A percentile compares a stretch with the other conserved stretches of the same genome.
Conservation (phyloP, 2,888 invertebrate genomes). For the Tetranychus truncatus region DNA sequence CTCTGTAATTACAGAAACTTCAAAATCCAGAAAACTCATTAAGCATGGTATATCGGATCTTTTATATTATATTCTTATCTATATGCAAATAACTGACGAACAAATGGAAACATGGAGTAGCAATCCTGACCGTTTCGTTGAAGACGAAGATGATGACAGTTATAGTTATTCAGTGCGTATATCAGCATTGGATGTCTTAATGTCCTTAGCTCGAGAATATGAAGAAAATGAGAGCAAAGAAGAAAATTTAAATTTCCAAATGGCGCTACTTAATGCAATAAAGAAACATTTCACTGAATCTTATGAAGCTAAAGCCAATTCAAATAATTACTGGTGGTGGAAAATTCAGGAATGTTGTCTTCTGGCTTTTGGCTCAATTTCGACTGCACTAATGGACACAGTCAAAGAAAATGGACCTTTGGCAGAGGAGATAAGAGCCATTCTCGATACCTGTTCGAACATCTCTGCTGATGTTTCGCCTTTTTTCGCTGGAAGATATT, state of each 20-base stretch:
- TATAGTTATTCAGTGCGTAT: conserved; percentile 46
- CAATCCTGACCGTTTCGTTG: conserved; percentile 48
- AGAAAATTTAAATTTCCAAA: conserved; percentile 18
- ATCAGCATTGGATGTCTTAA: conserved; percentile 45
- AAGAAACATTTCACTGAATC: conserved; percentile 20
- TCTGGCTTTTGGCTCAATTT: conserved; percentile 40
- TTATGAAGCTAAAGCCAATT: conserved; percentile 6
- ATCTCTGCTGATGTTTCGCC: conserved; percentile 18
- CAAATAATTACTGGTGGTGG: conserved; percentile 48
- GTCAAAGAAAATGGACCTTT: conserved; percentile 15
- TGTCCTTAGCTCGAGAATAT: conserved; percentile 39
- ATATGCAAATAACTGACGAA: conserved; percentile 50
- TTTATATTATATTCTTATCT: conserved; percentile 46
- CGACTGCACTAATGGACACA: conserved; percentile 15
- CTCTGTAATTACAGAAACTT: conserved; percentile 41
- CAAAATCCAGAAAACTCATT: conserved; percentile 41
- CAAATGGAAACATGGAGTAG: conserved; percentile 44
- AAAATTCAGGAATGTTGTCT: conserved; percentile 48
- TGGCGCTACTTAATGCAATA: conserved; percentile 18
- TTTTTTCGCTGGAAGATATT: conserved; percentile 41
- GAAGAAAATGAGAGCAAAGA: conserved; percentile 33
- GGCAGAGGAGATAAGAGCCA: conserved; percentile 12
- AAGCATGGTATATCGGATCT: conserved; percentile 45
- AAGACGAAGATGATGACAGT: conserved; percentile 47
- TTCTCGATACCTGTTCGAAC: conserved; percentile 17